These are phyloP conservation scores for Falco punctatus DNA, from an alignment of 2,113 vertebrate genomes.

Conservation along the genomic window DNA sequence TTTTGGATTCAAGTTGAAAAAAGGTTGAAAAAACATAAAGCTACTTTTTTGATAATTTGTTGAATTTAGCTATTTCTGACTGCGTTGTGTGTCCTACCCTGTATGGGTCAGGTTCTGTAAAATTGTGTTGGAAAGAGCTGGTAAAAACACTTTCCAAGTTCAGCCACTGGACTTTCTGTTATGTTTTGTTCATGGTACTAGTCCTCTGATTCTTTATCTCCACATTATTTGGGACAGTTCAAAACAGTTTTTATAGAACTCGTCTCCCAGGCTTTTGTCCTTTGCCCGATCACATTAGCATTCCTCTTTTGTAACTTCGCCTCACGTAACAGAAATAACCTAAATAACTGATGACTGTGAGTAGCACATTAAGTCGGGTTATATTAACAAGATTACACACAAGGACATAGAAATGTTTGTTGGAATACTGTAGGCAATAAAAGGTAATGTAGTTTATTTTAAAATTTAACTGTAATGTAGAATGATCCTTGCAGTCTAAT, in stretches of 20 bases:
- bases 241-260: not conserved
- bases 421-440: not conserved
- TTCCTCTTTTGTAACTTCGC: not conserved
- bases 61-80: not conserved
- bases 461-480: not conserved
- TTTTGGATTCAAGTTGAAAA: not conserved
- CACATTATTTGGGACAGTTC: not conserved
- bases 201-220: not conserved
- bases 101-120: not conserved
- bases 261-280: not conserved
- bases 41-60: not conserved
- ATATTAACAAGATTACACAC: not conserved
- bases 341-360: not conserved
- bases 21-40: not conserved
- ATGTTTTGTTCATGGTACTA: not conserved
- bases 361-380: not conserved
- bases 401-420: not conserved
- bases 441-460: not conserved
- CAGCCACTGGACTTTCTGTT: not conserved
- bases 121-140: fast-evolving
- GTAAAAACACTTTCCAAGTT: not conserved
- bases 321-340: not conserved
- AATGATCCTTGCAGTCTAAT: not conserved
- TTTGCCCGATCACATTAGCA: not conserved
- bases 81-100: fast-evolving